Evolutionary conservation across 2,797 vertebrate species (phyloP).

Genomic region (Morelia viridis): DNA sequence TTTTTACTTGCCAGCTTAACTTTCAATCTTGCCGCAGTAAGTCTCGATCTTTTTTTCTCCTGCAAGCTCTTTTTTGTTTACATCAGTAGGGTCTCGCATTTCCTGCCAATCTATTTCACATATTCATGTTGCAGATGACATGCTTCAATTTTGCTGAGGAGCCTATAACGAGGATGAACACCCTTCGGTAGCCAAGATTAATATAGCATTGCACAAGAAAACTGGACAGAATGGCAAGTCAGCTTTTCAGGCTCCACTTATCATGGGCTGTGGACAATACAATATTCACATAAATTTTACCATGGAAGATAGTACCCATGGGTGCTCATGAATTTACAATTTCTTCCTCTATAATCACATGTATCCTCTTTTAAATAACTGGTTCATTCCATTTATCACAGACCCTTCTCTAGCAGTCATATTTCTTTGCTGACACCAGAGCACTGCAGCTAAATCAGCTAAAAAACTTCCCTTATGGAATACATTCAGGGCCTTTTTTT

Average conservation of each 20-base stretch:
- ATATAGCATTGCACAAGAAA: conserved; percentile 55
- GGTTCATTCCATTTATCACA: conserved; percentile 52
- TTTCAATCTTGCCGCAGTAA: conserved; percentile 33
- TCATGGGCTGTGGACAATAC: conserved; percentile 59
- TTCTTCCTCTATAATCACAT: conserved; percentile 37
- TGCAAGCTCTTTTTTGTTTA: conserved; percentile 48
- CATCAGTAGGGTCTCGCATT: conserved; percentile 55
- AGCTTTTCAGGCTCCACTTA: conserved; percentile 62
- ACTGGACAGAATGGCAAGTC: conserved; percentile 46
- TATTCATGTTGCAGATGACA: conserved; percentile 36
- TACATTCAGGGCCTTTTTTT: not conserved
- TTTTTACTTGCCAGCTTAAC: conserved; percentile 32
- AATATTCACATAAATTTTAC: conserved; percentile 66
- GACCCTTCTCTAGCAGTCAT: conserved; percentile 40
- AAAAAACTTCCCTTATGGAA: conserved; percentile 12
- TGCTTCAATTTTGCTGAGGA: conserved; percentile 46
- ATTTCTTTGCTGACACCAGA: conserved; percentile 58
- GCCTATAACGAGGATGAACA: conserved; percentile 53
- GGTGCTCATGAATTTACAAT: conserved; percentile 57
- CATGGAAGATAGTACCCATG: conserved; percentile 41
- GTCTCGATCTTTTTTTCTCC: conserved; percentile 11
- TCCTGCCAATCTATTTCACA: conserved; percentile 43
- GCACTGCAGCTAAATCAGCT: conserved; percentile 43
- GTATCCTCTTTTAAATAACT: conserved; percentile 50
- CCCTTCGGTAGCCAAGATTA: conserved; percentile 58